Base-by-base conservation (phyloP, 92 coral and sea anemone species). In the Palythoa grandiflora region DNA sequence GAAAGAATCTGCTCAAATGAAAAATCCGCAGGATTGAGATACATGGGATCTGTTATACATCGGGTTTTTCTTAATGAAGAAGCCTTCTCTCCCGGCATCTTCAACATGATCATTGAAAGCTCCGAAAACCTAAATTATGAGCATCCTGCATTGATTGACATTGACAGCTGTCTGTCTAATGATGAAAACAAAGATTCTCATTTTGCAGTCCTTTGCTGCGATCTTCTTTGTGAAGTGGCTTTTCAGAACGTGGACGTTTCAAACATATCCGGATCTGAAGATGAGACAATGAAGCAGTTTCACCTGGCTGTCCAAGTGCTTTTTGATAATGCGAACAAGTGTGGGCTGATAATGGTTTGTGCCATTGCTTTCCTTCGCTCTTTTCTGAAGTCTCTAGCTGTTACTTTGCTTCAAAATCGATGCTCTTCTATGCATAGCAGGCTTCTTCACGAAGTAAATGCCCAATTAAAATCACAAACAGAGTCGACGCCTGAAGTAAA, bases 181-280 rank as follows among this genome's bases (percentile, higher is more conserved):
- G 78, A 75, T 28, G 90, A 88, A 35, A 92, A 91, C 68, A 83
- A 92, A 10, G 94, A 97, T 75, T 90, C 92, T 5, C 93, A 90
- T 61, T 90, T 96, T 79, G 93, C 94, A 57, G 99, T 94, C 9
- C 90, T 95, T 75, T 94, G 98, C 80, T 97, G 99, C 85, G 98
- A 97, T 91, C 87, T 95, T 35, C 94, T 97, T 83, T 90, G 89
- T 63, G 94, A 90, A 66, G 93, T 95, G 71, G 95, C 97, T 7
- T 94, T 93, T 47, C 87, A 79, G 71, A 63, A 95, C 11, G 84
- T 95, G 12, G 89, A 94, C 57, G 75, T 94, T 3, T 40, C 81
- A 1, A 75, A 76, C 15, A 60, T 97, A 21, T 86, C 89, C 14
- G 89, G 94, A 38, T 94, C 99, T 19, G 96, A 93, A 37, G 93